Percentiles rank a stretch among this genome's conserved stretches.
These are phyloP conservation scores for Chinchilla lanigera DNA, from an alignment of 2,113 vertebrate species.

Conservation along the genomic window DNA sequence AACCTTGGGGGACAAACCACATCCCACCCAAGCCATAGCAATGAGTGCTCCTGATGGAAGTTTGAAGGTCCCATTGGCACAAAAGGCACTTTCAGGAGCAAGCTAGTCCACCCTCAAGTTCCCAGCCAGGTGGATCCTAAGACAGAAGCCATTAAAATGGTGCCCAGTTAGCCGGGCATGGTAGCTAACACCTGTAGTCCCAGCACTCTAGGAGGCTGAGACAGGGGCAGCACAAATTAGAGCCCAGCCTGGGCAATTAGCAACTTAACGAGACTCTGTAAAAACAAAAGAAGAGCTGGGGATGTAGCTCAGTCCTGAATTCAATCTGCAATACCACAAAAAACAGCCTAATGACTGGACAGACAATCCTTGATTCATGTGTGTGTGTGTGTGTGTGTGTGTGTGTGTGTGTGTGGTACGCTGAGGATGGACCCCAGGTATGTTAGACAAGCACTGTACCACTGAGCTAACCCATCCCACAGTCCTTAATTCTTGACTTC, in stretches of 20 bases:
- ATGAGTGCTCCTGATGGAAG: neutral
- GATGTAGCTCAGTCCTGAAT: neutral
- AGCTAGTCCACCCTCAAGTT: neutral
- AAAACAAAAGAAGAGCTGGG: neutral
- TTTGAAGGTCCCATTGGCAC: neutral
- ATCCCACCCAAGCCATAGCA: neutral
- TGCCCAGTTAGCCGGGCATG: neutral
- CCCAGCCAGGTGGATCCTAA: neutral
- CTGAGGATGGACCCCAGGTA: neutral
- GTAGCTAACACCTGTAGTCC: too few relatives aligned
- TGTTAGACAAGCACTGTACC: neutral
- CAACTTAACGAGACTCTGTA: neutral
- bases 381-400: neutral
- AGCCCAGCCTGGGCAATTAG: neutral
- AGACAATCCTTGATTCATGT: neutral
- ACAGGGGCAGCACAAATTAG: neutral
- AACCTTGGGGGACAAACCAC: neutral
- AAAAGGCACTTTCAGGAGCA: neutral
- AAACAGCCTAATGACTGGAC: neutral
- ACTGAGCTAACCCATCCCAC: neutral
- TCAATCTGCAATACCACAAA: neutral
- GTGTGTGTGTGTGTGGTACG: neutral
- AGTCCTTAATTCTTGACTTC: neutral
- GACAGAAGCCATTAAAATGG: neutral
- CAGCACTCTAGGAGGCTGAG: neutral